A percentile compares a stretch with the other conserved stretches of the same genome.
phyloP scores from a whole-genome alignment of 2,113 vertebrate species.

The Carollia perspicillata region DNA sequence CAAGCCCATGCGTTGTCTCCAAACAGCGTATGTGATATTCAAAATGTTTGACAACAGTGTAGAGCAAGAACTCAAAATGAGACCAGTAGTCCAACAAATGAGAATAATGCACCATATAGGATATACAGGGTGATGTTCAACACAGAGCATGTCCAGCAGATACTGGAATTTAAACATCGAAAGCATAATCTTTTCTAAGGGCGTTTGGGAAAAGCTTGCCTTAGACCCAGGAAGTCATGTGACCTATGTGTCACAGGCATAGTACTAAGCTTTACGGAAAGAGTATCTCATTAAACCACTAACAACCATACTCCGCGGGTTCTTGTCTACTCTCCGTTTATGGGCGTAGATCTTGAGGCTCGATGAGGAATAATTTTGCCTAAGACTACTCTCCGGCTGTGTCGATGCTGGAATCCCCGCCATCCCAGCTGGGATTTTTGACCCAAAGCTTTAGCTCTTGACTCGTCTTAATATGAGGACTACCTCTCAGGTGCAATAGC shows the following conservation, averaged over 20 bases:
- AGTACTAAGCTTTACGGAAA: background rate
- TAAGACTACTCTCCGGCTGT: background rate
- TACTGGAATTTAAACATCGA: background rate
- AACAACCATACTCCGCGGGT: too few species aligned
- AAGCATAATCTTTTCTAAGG: background rate
- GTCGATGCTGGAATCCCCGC: fast-evolving
- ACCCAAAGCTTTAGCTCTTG: background rate
- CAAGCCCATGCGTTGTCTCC: background rate
- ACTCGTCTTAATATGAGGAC: background rate
- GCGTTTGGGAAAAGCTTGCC: background rate
- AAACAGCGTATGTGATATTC: background rate
- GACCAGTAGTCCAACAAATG: background rate
- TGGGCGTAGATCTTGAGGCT: background rate
- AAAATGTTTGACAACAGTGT: background rate
- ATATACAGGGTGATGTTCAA: fast-evolving
- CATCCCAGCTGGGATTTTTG: background rate
- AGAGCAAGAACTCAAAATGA: background rate
- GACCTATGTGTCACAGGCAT: background rate
- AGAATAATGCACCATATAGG: background rate
- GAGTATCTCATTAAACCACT: background rate
- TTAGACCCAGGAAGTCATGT: background rate
- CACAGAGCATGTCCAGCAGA: background rate
- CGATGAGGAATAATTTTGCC: background rate
- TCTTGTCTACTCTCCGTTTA: background rate
- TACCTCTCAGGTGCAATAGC: background rate